Evolutionary conservation across 2,888 invertebrate species (phyloP), one percentile per base, ranked within the genome.

Genomic region (Trachelus troglodyta): DNA sequence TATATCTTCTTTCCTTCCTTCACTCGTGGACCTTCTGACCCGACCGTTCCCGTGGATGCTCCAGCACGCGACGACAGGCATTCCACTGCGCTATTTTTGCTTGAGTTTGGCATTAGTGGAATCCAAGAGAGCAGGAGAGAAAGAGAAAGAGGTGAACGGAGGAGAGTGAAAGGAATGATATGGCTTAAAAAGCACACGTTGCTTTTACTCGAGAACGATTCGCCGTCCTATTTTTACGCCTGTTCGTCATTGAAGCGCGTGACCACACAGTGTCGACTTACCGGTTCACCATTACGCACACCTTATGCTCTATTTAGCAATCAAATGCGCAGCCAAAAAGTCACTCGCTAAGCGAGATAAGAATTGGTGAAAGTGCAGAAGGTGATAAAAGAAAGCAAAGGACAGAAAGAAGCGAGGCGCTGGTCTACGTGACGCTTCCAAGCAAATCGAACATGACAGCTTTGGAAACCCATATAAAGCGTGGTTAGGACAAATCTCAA

Each of bases 31-130:
- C 12, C 69, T 30, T 31, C 69, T 69, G 69, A 12, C 33, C 15
- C 12, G 11, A 11, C 69, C 69, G 69, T 12, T 69, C 69, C 69
- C 3, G 33, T 6, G 33, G 69, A 12, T 15, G 15, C 69, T 69
- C 69, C 69, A 30, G 69, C 69, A 30, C 69, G 69, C 69, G 15
- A 30, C 30, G 69, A 33, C 69, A 12, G 31, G 3, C 69, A 69
- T 33, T 30, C 31, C 31, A 23, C 69, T 33, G 69, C 76, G 81
- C 79, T 84, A 84, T 85, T 85, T 85, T 79, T 76, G 80, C 69
- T 74, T 71, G 76, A 79, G 77, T 81, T 78, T 76, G 80, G 79
- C 75, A 79, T 76, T 69, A 35, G 71, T 15, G 75, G 78, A 37
- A 75, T 78, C 56, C 78, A 15, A 73, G 69, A 37, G 37, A 3